phyloP scores from a whole-genome alignment of 2,797 vertebrate species.

The Psittacula derbiana region DNA sequence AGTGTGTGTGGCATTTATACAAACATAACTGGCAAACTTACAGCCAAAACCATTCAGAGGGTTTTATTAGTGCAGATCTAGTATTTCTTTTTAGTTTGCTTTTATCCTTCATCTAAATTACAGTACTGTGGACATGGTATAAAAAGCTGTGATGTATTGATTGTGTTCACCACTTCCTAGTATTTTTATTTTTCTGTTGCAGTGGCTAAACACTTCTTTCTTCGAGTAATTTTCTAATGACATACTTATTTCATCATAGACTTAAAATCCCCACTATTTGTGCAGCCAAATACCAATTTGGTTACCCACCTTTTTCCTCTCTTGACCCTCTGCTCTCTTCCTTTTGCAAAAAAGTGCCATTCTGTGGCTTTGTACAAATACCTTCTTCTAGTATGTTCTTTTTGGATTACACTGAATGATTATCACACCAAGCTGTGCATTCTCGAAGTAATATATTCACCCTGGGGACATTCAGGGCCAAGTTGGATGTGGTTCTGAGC shows the following conservation, averaged over 20 bases:
- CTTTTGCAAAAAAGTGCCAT: neutral
- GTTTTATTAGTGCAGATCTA: neutral
- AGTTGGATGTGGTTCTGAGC: neutral
- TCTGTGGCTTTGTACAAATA: neutral
- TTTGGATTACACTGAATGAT: neutral
- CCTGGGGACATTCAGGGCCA: neutral
- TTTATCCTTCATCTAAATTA: neutral
- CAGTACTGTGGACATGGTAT: neutral
- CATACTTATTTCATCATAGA: neutral
- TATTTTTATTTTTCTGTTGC: neutral
- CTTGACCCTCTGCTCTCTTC: neutral
- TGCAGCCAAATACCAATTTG: neutral
- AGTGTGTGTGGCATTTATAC: neutral
- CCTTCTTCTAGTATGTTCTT: neutral
- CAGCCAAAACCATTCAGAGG: neutral
- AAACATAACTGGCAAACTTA: neutral
- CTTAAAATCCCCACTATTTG: neutral
- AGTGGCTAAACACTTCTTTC: neutral
- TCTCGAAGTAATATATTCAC: neutral
- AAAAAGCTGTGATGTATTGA: neutral
- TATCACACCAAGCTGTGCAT: neutral
- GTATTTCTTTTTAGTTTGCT: neutral
- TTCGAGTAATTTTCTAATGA: neutral
- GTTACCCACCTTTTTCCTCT: neutral
- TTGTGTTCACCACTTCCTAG: neutral